phyloP scores from a whole-genome alignment of 2,797 vertebrate species.

The Clarias platycephalus region DNA sequence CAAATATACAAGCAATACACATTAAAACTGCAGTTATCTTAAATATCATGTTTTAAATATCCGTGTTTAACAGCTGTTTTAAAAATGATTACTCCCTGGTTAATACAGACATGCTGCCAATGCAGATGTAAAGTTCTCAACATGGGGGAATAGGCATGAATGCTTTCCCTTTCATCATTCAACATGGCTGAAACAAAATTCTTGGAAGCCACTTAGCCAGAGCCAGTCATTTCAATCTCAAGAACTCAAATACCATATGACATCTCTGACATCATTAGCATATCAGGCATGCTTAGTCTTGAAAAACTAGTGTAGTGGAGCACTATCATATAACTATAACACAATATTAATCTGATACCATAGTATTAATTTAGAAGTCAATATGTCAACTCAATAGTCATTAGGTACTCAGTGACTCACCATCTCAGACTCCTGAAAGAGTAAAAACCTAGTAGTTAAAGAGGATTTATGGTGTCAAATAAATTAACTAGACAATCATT shows the following conservation, averaged over 20 bases:
- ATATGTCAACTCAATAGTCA: constrained; percentile 24
- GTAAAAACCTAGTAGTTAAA: constrained; percentile 2
- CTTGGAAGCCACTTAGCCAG: constrained; percentile 24
- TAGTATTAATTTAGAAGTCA: constrained; percentile 14
- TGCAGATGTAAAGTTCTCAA: not conserved
- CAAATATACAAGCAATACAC: not conserved
- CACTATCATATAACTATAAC: not conserved
- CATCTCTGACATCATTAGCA: constrained; percentile 9
- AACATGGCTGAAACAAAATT: constrained; percentile 19
- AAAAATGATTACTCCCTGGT: not conserved
- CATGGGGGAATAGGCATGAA: not conserved
- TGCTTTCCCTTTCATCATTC: constrained; percentile 22
- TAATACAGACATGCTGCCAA: constrained; percentile 17
- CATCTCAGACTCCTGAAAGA: not conserved
- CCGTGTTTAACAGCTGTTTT: not conserved
- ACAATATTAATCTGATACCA: not conserved
- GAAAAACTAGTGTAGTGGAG: not conserved
- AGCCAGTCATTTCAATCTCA: constrained; percentile 18
- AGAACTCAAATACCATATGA: constrained; percentile 13
- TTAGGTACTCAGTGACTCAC: not conserved
- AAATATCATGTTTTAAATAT: constrained; percentile 8
- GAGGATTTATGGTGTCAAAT: not conserved
- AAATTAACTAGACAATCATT: not conserved
- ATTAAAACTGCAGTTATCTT: not conserved
- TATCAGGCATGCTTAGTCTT: not conserved